phyloP scores from a whole-genome alignment of 1,140 invertebrate species.

The Neodiprion pinetum region DNA sequence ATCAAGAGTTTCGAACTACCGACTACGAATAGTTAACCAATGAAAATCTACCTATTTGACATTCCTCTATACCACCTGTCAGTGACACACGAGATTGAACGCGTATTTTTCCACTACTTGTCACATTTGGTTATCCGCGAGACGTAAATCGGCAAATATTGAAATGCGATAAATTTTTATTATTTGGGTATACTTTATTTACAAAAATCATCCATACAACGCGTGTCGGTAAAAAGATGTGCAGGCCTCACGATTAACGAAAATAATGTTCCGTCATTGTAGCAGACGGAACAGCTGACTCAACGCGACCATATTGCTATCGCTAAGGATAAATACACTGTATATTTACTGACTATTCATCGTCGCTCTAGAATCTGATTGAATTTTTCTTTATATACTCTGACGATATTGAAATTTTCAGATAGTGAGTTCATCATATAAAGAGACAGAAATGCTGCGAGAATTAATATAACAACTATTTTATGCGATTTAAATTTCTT shows the following conservation, averaged over 20 bases:
- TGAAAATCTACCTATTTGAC: constrained; percentile 23
- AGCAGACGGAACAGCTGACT: constrained; percentile 6
- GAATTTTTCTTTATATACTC: too few relatives aligned
- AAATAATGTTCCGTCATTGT: constrained; percentile 5
- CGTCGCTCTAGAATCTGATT: too few relatives aligned
- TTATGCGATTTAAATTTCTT: too few relatives aligned
- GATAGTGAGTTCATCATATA: too few relatives aligned
- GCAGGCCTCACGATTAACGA: not conserved
- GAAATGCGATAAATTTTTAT: not conserved
- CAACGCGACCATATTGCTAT: not conserved
- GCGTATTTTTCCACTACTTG: too few relatives aligned
- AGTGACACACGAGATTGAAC: constrained; percentile 35
- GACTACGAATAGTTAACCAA: constrained; percentile 8
- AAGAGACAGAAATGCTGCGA: too few relatives aligned
- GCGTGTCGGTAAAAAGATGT: not conserved
- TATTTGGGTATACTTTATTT: not conserved
- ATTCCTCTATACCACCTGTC: constrained; percentile 43
- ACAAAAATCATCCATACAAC: too few relatives aligned
- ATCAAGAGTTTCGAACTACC: constrained; percentile 30
- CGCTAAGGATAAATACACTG: too few relatives aligned
- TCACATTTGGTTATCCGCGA: not conserved
- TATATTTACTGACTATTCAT: too few relatives aligned
- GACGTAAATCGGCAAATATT: not conserved
- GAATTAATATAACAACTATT: too few relatives aligned
- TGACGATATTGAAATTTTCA: too few relatives aligned